A percentile compares a stretch with the other conserved stretches of the same genome.
phyloP scores from a whole-genome alignment of 2,888 invertebrate genomes.

The Nomada hirtipes region DNA sequence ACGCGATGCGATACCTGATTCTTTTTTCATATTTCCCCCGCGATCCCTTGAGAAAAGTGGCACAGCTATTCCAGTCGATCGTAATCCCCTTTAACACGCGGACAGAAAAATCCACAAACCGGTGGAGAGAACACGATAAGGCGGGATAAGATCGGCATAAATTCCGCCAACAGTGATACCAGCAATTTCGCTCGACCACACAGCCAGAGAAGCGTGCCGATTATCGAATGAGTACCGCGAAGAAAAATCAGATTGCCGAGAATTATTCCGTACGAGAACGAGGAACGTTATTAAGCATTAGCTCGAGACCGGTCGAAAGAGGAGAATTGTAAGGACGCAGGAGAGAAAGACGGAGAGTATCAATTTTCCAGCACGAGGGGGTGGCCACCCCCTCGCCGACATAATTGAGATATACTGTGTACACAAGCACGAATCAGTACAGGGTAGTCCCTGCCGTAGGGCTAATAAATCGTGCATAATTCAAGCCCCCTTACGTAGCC shows the following conservation, averaged over 20 bases:
- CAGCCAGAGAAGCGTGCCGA: background rate
- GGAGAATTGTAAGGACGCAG: background rate
- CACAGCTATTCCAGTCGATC: background rate
- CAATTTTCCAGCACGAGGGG: conserved; percentile 39
- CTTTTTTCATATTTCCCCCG: background rate
- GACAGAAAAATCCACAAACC: background rate
- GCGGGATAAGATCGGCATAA: conserved; percentile 16
- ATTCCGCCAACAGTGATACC: background rate
- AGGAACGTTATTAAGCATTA: background rate
- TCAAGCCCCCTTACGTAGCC: conserved; percentile 58
- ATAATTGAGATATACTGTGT: conserved; percentile 55
- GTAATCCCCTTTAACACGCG: background rate
- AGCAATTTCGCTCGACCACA: background rate
- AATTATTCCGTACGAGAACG: background rate
- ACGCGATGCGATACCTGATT: background rate
- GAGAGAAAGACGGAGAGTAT: conserved; percentile 20
- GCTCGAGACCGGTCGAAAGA: background rate
- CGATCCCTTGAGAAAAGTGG: no score
- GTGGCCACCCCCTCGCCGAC: conserved; percentile 4
- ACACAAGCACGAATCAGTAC: conserved; percentile 53
- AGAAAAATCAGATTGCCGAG: background rate
- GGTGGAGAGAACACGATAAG: background rate
- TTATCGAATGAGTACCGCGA: background rate
- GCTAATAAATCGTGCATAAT: conserved; percentile 67
- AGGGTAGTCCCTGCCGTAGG: conserved; percentile 27